Percentiles rank a stretch among this genome's conserved stretches.
Evolutionary conservation across 2,797 vertebrate genomes (phyloP).

Genomic region (Acrocephalus scirpaceus): DNA sequence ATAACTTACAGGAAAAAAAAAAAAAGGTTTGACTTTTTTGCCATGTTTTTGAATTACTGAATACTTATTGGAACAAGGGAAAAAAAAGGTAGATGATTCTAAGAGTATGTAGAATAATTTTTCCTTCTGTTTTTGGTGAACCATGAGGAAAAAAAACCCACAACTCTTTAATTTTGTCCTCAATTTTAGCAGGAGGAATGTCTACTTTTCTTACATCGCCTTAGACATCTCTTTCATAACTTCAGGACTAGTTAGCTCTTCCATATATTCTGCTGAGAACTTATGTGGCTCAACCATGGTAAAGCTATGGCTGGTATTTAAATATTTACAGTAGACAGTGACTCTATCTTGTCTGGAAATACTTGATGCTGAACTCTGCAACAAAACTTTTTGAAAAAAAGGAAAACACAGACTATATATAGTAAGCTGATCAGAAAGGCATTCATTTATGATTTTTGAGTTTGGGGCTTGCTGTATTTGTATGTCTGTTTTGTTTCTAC

Average conservation of each 20-base stretch:
- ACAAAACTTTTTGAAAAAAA: background rate
- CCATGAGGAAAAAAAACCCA: background rate
- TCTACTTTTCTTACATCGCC: background rate
- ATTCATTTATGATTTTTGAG: background rate
- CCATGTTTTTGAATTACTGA: background rate
- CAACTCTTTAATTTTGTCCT: background rate
- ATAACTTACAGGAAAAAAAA: background rate
- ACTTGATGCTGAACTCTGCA: background rate
- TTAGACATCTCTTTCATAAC: background rate
- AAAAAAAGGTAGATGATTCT: background rate
- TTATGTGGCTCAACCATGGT: background rate
- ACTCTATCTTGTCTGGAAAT: background rate
- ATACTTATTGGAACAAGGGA: background rate
- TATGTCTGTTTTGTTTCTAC: background rate
- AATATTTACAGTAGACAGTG: background rate
- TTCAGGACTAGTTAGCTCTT: background rate
- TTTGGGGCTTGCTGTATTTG: background rate
- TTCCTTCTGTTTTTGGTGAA: background rate
- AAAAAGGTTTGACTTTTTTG: background rate
- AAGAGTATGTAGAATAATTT: background rate
- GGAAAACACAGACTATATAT: background rate
- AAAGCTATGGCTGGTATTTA: background rate
- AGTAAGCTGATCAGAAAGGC: background rate
- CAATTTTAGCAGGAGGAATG: background rate
- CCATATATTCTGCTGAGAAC: background rate